Evolutionary conservation across 2,113 vertebrate species (phyloP).

Genomic region (Stegastes partitus): DNA sequence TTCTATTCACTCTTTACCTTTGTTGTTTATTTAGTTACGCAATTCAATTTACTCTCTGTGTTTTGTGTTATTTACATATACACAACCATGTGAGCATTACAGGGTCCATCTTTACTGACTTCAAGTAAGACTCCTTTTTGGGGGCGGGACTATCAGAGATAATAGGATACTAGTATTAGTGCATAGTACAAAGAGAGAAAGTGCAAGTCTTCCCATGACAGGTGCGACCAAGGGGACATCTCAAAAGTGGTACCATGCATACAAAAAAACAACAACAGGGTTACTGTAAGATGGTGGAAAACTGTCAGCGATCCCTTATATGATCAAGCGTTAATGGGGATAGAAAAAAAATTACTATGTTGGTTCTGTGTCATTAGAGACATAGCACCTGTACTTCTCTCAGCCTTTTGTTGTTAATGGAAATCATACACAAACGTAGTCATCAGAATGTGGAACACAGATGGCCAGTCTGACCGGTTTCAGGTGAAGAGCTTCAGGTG

Average conservation of each 20-base stretch:
- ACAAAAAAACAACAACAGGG: slow-evolving; percentile 68
- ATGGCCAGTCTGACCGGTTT: slow-evolving; percentile 19
- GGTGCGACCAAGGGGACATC: slow-evolving; percentile 78
- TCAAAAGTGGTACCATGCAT: slow-evolving; percentile 84
- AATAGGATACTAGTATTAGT: slow-evolving; percentile 77
- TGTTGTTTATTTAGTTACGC: slow-evolving; percentile 60
- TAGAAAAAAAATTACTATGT: slow-evolving; percentile 42
- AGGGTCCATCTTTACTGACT: slow-evolving; percentile 73
- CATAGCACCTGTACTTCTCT: slow-evolving; percentile 74
- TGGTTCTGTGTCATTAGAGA: slow-evolving; percentile 56
- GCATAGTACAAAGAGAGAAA: slow-evolving; percentile 86
- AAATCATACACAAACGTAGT: slow-evolving; percentile 20
- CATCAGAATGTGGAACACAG: slow-evolving; percentile 25
- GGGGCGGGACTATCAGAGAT: slow-evolving; percentile 58
- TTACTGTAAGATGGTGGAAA: slow-evolving; percentile 61
- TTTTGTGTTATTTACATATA: slow-evolving; percentile 85
- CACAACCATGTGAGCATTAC: slow-evolving; percentile 77
- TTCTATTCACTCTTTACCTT: slow-evolving; percentile 43
- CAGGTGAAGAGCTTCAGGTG: slow-evolving; percentile 28
- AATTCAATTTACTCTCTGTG: slow-evolving; percentile 75
- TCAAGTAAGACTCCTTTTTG: slow-evolving; percentile 77
- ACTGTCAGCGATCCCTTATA: slow-evolving; percentile 42
- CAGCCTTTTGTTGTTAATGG: slow-evolving; percentile 45
- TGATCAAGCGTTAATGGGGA: slow-evolving; percentile 52
- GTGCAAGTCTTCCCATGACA: slow-evolving; percentile 83